Base-by-base conservation (phyloP, 2,113 vertebrate species). In the Carassius carassius region DNA sequence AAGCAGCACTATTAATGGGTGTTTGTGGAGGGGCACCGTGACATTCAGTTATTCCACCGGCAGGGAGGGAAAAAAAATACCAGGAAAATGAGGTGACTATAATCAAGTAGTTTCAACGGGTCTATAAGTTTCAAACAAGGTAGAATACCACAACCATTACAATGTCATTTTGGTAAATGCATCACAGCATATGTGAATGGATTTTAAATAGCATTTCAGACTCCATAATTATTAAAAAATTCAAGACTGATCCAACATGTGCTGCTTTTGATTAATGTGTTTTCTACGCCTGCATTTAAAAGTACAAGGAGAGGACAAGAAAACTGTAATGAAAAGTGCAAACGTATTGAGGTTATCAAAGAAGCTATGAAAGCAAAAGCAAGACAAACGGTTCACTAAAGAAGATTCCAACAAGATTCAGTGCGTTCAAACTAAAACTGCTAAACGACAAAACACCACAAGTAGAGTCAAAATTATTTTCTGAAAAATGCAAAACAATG, bases 251-350 rank as follows among this genome's bases (percentile, higher is more conserved):
- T 88, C 89, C 88, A 87, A 77, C 90, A 92, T 90, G 86, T 93
- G 92, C 90, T 90, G 91, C 82, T 69, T 41, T 86, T 93, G 92
- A 94, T 94, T 91, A 93, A 93, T 93, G 91, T 84, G 86, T 89
- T 89, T 90, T 84, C 79, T 83, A 37, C 21, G 23, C 49, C 19
- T 72, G 32, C 19, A 37, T 73, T 72, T 65, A 47, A 56, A 29
- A 67, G 67, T 49, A 41, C 86, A 82, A 81, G 92, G 89, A 85
- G 82, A 86, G 60, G 78, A 87, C 90, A 86, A 89, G 90, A 87
- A 86, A 86, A 87, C 82, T 78, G 82, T 88, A 84, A 85, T 82
- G 84, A 84, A 83, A 89, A 49, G 79, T 86, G 35, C 79, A 62
- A 65, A 83, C 58, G 65, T 63, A 58, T 35, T 37, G 25, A 44